Conservation (phyloP, 64 coral and sea anemone genomes). For the Montipora foliosa region DNA sequence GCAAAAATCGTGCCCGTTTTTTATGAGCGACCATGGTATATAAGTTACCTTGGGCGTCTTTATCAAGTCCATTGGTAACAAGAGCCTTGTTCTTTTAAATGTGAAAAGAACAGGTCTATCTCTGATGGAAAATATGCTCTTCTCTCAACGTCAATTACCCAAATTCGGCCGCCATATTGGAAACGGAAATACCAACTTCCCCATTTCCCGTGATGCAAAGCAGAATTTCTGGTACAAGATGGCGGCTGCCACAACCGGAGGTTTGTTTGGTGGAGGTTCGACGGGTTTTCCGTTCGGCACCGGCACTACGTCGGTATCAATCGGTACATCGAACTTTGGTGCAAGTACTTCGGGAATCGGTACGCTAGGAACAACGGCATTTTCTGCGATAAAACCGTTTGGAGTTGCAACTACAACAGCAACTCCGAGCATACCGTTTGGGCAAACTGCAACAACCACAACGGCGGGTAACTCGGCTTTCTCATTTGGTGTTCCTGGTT, state of each 20-base stretch:
- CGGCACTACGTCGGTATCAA: not conserved
- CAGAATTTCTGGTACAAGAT: constrained; percentile 12
- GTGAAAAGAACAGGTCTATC: not conserved
- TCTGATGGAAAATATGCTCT: not conserved
- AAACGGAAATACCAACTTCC: not conserved
- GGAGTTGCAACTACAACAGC: constrained; percentile 15
- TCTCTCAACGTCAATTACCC: not conserved
- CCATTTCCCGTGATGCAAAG: constrained; percentile 46
- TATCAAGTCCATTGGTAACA: constrained; percentile 19
- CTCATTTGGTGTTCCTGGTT: constrained; percentile 9
- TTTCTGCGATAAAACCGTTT: constrained; percentile 58
- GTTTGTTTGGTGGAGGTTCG: constrained; percentile 35
- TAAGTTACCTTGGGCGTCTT: constrained; percentile 26
- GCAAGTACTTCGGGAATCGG: not conserved
- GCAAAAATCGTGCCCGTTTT: not conserved
- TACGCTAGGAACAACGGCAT: constrained; percentile 11
- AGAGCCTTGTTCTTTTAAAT: not conserved
- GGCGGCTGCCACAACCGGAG: constrained; percentile 61
- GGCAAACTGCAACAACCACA: not conserved
- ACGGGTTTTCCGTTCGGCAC: constrained; percentile 26
- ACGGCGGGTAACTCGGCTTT: constrained; percentile 9
- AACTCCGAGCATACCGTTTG: constrained; percentile 40
- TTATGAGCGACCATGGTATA: too few species aligned
- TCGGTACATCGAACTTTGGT: constrained; percentile 35
- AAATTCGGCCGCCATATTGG: constrained; percentile 9